Base-by-base conservation (phyloP, 2,888 invertebrate genomes). In the Ariolimax columbianus region DNA sequence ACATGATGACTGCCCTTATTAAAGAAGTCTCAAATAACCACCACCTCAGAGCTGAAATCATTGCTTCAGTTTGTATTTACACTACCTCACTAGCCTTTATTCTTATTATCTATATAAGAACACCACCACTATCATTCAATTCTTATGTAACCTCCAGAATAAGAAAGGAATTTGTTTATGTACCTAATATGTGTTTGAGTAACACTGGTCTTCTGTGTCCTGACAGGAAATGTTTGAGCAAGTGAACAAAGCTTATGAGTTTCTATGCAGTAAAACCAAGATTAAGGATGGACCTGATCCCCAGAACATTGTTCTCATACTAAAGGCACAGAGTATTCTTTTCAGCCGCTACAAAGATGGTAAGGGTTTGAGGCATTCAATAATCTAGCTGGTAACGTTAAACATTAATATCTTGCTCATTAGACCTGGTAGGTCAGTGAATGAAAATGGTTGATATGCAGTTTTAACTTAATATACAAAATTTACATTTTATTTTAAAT, bases 161-260 rank as follows among this genome's bases (percentile, higher is more conserved):
- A 47, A 47, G 47, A 55, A 11, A 55, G 55, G 3, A 9, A 19
- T 55, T 9, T 23, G 19, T 55, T 55, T 9, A 55, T 55, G 55
- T 55, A 3, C 9, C 23, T 55, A 55, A 55, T 55, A 19, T 55
- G 23, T 55, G 9, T 55, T 11, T 19, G 23, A 23, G 23, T 55
- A 55, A 55, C 23, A 0, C 33, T 59, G 47, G 4, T 30, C 33
- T 40, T 43, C 30, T 43, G 4, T 36, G 23, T 70, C 63, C 51
- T 72, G 86, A 88, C 14, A 97, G 96, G 98, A 99, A 93, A 97
- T 97, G 91, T 99, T 99, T 95, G 98, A 99, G 93, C 96, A 97
- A 91, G 98, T 99, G 36, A 99, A 98, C 95, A 97, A 97, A 94
- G 99, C 99, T 0, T 99, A 99, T 94, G 99, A 99, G 95, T 99